These are phyloP conservation scores for Tautogolabrus adspersus DNA, from an alignment of 2,113 vertebrate species.

Conservation along the genomic window DNA sequence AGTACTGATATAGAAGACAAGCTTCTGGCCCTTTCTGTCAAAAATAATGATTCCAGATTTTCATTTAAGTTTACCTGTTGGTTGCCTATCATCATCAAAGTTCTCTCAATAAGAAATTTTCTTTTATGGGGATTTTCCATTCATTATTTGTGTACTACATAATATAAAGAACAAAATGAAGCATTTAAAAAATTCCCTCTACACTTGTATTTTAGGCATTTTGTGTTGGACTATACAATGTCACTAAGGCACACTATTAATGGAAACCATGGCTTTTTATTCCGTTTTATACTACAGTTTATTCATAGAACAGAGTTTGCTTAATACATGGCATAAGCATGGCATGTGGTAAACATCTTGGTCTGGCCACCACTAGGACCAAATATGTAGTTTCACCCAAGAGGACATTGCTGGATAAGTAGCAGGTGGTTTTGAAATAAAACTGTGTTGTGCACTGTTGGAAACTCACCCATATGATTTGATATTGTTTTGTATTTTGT, in stretches of 20 bases:
- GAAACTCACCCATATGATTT: slow-evolving; percentile 42
- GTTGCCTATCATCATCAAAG: slow-evolving; percentile 25
- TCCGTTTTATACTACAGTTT: no score
- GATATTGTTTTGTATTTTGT: slow-evolving; percentile 31
- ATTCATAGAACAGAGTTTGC: no score
- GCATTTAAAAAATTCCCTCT: background rate
- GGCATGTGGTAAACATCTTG: no score
- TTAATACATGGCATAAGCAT: background rate
- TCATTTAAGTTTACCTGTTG: slow-evolving; percentile 20
- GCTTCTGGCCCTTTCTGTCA: slow-evolving; percentile 4
- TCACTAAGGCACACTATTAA: no score
- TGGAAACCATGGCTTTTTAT: no score
- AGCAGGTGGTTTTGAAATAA: background rate
- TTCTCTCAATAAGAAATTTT: slow-evolving; percentile 23
- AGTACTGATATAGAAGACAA: slow-evolving; percentile 7
- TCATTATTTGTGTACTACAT: slow-evolving; percentile 14
- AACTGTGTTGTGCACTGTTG: background rate
- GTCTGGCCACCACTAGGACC: no score
- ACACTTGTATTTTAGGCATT: background rate
- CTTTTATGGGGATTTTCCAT: background rate
- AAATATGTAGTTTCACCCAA: background rate
- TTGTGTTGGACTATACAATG: no score
- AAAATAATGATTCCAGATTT: slow-evolving; percentile 13
- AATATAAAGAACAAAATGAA: background rate
- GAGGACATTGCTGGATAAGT: background rate